Evolutionary conservation across 1,140 invertebrate species (phyloP).

Genomic region (Aporrectodea caliginosa): DNA sequence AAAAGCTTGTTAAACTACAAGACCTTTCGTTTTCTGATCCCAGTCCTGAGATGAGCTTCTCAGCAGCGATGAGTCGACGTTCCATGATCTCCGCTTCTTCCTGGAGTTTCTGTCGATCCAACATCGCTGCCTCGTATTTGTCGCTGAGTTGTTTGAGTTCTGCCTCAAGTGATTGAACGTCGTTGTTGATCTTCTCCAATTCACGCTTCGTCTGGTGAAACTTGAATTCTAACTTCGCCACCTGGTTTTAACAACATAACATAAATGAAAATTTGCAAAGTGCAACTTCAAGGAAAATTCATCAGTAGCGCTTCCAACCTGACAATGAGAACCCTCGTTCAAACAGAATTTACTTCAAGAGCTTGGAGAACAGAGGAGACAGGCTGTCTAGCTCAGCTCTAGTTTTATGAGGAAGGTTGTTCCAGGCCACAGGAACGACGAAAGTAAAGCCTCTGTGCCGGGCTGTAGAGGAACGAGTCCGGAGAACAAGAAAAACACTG

Average conservation of each 20-base stretch:
- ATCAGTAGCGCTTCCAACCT: too few relatives aligned
- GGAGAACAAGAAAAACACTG: too few relatives aligned
- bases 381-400: too few relatives aligned
- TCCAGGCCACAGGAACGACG: too few relatives aligned
- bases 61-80: constrained; percentile 72
- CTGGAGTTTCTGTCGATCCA: constrained; percentile 69
- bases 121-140: constrained; percentile 72
- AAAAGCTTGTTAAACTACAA: constrained; percentile 8
- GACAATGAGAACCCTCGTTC: too few relatives aligned
- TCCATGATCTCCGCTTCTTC: constrained; percentile 80
- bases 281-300: too few relatives aligned
- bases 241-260: too few relatives aligned
- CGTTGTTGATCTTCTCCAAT: constrained; percentile 71
- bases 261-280: too few relatives aligned
- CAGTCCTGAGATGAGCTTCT: constrained; percentile 77
- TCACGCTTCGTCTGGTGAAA: constrained; percentile 61
- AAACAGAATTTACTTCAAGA: neutral
- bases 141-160: constrained; percentile 66
- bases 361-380: too few relatives aligned
- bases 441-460: too few relatives aligned
- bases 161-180: constrained; percentile 69
- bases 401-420: too few relatives aligned
- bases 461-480: too few relatives aligned
- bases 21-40: constrained; percentile 71
- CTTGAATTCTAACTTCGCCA: constrained; percentile 66